Conservation (phyloP, 2,888 invertebrate species). For the Fragum whitleyi region DNA sequence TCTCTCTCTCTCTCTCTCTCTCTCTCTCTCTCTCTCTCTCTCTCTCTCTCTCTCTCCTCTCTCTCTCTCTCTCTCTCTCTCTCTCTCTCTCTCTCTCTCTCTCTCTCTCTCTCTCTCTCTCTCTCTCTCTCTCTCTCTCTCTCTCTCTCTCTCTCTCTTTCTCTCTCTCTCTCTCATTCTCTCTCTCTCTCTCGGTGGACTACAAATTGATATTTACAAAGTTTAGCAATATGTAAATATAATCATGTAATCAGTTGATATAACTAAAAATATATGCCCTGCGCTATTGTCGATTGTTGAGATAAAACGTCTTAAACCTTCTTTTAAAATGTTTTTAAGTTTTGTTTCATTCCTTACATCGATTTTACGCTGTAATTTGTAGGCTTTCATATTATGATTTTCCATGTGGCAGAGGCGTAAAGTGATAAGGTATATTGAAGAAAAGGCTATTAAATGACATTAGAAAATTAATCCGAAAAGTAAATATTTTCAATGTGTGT, state of each 20-base stretch:
- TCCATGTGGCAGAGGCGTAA: neutral
- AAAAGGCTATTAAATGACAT: neutral
- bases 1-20: neutral
- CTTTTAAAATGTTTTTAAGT: too few relatives aligned
- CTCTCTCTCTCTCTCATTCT: neutral
- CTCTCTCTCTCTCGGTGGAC: neutral
- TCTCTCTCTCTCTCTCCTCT: neutral
- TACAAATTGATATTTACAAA: too few relatives aligned
- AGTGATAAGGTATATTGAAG: neutral
- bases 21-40: neutral
- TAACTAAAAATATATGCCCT: too few relatives aligned
- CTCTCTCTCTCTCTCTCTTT: neutral
- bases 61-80: neutral
- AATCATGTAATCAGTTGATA: too few relatives aligned
- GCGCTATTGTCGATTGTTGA: too few relatives aligned
- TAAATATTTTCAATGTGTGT: constrained; percentile 17
- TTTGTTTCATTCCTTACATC: too few relatives aligned
- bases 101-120: neutral
- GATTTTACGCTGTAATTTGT: too few relatives aligned
- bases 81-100: neutral
- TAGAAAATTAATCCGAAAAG: neutral
- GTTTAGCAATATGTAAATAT: too few relatives aligned
- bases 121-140: neutral
- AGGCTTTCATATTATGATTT: too few relatives aligned
- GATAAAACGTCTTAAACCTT: too few relatives aligned